A percentile compares a stretch with the other conserved stretches of the same genome.
phyloP scores from a whole-genome alignment of 2,888 invertebrate genomes.

The Agrochola macilenta region DNA sequence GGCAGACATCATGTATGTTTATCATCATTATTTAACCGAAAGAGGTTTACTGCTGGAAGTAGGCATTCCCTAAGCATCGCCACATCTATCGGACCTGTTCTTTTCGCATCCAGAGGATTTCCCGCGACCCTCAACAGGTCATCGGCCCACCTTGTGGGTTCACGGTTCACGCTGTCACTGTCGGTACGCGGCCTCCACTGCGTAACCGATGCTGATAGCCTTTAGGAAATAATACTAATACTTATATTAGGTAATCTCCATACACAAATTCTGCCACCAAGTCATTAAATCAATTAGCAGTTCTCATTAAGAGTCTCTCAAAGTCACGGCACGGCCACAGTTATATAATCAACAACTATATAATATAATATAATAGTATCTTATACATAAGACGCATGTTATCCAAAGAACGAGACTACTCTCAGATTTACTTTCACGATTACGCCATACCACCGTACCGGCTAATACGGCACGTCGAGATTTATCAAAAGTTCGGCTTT shows the following conservation, averaged over 20 bases:
- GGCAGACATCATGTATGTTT: too few relatives aligned
- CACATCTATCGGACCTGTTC: too few relatives aligned
- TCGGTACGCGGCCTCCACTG: background rate
- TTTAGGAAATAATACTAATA: too few relatives aligned
- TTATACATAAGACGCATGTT: background rate
- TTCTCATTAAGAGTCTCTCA: constrained; percentile 17
- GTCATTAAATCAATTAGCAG: constrained; percentile 30
- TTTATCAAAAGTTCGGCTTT: too few relatives aligned
- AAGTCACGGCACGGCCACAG: constrained; percentile 22
- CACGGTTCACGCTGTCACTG: background rate
- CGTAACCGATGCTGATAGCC: background rate
- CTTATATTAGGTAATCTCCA: background rate
- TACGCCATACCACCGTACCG: constrained; percentile 8
- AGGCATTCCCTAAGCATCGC: too few relatives aligned
- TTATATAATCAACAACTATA: constrained; percentile 15
- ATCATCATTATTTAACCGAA: too few relatives aligned
- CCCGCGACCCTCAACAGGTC: background rate
- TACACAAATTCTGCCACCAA: background rate
- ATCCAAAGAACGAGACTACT: constrained; percentile 1
- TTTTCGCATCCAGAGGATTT: background rate
- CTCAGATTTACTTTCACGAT: constrained; percentile 38
- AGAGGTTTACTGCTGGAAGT: too few relatives aligned
- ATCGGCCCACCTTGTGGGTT: too few relatives aligned
- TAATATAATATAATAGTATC: constrained; percentile 3
- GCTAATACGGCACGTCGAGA: background rate